Conservation (phyloP, 2,797 vertebrate species). For the Aphelocoma californica region DNA sequence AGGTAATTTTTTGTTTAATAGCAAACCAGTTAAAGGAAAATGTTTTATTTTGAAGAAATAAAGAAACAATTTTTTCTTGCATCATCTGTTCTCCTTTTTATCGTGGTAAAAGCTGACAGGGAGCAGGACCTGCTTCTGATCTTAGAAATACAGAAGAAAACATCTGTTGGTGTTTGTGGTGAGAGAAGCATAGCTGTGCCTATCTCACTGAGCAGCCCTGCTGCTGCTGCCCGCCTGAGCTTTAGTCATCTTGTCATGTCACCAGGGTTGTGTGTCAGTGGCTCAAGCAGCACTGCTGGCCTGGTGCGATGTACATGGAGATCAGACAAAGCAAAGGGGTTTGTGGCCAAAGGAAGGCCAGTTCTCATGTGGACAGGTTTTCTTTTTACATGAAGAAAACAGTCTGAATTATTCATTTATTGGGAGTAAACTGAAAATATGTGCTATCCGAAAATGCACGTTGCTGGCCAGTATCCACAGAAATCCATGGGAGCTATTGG, state of each 20-base stretch:
- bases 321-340: not conserved
- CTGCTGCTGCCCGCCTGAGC: not conserved
- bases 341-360: not conserved
- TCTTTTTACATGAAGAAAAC: not conserved
- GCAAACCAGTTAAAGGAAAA: not conserved
- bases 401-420: not conserved
- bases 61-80: not conserved
- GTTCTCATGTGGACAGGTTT: not conserved
- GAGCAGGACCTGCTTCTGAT: not conserved
- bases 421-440: not conserved
- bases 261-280: not conserved
- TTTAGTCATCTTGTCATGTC: not conserved
- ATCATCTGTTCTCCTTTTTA: not conserved
- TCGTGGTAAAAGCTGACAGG: not conserved
- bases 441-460: fast-evolving
- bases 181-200: not conserved
- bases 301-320: not conserved
- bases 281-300: not conserved
- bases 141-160: not conserved
- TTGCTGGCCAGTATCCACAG: not conserved
- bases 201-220: not conserved
- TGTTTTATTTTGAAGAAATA: not conserved
- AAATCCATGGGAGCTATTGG: not conserved
- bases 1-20: not conserved
- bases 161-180: not conserved